Percentiles rank a stretch among this genome's conserved stretches.
These are phyloP conservation scores for Carterocephalus palaemon DNA, from an alignment of 2,888 invertebrate species.

Conservation along the genomic window DNA sequence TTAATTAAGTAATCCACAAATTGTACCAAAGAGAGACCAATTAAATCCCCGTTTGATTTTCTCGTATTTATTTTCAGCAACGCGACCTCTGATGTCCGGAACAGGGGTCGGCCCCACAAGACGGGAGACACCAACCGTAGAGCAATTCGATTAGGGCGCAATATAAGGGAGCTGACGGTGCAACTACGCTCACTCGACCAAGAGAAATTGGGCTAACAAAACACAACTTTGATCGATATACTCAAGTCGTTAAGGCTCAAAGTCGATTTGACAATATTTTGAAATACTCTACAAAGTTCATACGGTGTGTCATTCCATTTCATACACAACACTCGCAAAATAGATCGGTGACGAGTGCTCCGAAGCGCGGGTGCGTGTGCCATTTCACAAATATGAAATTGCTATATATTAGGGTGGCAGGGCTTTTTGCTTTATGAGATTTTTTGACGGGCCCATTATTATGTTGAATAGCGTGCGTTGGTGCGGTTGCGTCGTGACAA, in stretches of 20 bases:
- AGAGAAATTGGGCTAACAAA: constrained; percentile 33
- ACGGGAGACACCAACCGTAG: constrained; percentile 70
- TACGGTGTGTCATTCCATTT: constrained; percentile 70
- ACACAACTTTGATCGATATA: constrained; percentile 25
- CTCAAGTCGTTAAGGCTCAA: constrained; percentile 26
- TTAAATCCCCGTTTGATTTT: constrained; percentile 68
- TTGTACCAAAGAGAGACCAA: constrained; percentile 63
- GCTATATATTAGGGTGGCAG: constrained; percentile 61
- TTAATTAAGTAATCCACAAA: constrained; percentile 68
- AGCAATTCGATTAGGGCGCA: constrained; percentile 77
- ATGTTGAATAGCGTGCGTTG: constrained; percentile 30
- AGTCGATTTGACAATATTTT: constrained; percentile 21
- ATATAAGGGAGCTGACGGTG: constrained; percentile 70
- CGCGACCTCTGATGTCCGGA: constrained; percentile 66
- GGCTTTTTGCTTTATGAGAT: constrained; percentile 55
- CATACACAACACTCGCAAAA: constrained; percentile 73
- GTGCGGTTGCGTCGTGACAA: constrained; percentile 11
- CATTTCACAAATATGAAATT: constrained; percentile 75
- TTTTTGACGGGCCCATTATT: constrained; percentile 46
- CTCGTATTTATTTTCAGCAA: constrained; percentile 72
- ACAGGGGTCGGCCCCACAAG: constrained; percentile 67
- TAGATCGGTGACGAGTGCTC: constrained; percentile 72
- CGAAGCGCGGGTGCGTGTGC: constrained; percentile 48
- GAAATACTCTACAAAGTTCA: constrained; percentile 33
- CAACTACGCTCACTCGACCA: constrained; percentile 46